Base-by-base conservation (phyloP, 2,113 vertebrate species). In the Puntigrus tetrazona region DNA sequence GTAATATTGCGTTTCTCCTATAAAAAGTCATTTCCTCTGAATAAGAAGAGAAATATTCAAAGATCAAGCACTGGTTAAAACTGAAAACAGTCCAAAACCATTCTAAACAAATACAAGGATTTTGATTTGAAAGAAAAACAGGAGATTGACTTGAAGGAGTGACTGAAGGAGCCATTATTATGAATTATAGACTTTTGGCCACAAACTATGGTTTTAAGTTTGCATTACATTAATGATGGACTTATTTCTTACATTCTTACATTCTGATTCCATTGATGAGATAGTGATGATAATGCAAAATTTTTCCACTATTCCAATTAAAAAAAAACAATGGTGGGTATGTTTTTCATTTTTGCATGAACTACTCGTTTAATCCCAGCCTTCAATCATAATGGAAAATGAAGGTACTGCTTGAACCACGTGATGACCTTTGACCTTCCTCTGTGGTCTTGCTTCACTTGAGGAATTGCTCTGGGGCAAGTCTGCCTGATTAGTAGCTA, bases 401-500 rank as follows among this genome's bases (percentile, higher is more conserved):
- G 6, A 76, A 78, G 55, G 36, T 43, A 61, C 7, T 43, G 55
- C 55, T 43, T 78, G 41, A 65, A 80, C 29, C 20, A 22, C 34
- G 25, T 1, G 3, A 22, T 82, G 80, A 82, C 80, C 45, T 82
- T 70, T 25, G 45, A 22, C 38, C 45, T 67, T 1, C 27, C 41
- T 47, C 27, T n/a, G 78, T 81, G 61, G 61, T 55, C 45, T 38
- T 50, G 41, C 22, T 16, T 34, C 29, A 82, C 20, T 55, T 55
- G 38, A 72, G 27, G 43, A 82, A 82, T 70, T 11, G 63, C 80
- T 55, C 47, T 69, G 34, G 57, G 65, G 80, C 25, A 82, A 50
- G 31, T 82, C 45, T 69, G 20, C 63, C 18, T 34, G 20, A 82
- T 52, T 79, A 36, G 27, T 63, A 84, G 85, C 47, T 86, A 22